Evolutionary conservation across 2,888 invertebrate genomes (phyloP).

Genomic region (Acleris laterana): DNA sequence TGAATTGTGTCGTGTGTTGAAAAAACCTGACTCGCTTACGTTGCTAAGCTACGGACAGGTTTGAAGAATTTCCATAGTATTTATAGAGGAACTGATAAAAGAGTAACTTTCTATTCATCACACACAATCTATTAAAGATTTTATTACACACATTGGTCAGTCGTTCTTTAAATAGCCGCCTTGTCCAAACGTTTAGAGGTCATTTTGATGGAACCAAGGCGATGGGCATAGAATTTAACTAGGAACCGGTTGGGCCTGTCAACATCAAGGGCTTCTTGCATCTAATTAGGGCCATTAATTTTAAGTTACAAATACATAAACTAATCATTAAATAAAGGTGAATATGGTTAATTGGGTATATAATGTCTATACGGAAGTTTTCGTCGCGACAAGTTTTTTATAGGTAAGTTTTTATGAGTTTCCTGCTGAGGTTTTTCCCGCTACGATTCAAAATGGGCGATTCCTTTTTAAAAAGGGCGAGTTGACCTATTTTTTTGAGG

Average conservation of each 20-base stretch:
- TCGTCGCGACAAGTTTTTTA: conserved; percentile 6
- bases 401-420: too few species aligned
- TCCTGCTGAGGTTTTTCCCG: too few species aligned
- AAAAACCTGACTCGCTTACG: background rate
- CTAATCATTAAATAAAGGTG: conserved; percentile 18
- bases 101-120: conserved; percentile 23
- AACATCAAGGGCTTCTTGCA: conserved; percentile 30
- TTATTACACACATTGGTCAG: conserved; percentile 21
- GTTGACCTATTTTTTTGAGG: too few species aligned
- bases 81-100: conserved; percentile 1
- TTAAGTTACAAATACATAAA: conserved; percentile 33
- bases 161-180: conserved; percentile 15
- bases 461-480: too few species aligned
- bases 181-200: conserved; percentile 22
- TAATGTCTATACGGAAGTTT: conserved; percentile 15
- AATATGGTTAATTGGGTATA: conserved; percentile 8
- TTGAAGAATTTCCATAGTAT: background rate
- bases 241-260: conserved; percentile 22
- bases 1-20: background rate
- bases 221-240: conserved; percentile 9
- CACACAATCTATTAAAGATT: background rate
- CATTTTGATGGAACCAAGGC: conserved; percentile 28
- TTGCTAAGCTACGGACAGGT: background rate
- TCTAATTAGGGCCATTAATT: conserved; percentile 30
- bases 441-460: too few species aligned